Evolutionary conservation across 2,797 vertebrate genomes (phyloP), one percentile per base, ranked within the genome.

Genomic region (Gila robusta): DNA sequence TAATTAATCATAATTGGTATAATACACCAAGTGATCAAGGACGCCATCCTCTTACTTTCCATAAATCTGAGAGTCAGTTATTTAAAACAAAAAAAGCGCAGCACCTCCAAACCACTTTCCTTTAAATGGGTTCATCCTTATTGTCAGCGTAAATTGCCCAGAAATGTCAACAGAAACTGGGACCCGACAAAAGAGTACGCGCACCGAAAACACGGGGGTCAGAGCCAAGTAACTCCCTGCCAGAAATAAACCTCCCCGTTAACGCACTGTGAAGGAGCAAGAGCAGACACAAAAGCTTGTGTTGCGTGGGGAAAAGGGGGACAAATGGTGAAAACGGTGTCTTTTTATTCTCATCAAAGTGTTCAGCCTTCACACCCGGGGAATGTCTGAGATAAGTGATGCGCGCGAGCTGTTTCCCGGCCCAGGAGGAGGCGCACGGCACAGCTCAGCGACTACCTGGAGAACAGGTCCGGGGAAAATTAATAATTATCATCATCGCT

Each of bases 401-500:
- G 94, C 89, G 88, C 44, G 89, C 81, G 89, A 90, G 93, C 86
- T 93, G 93, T 90, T 91, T 86, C 93, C 92, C 90, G 84, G 92
- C 92, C 92, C 90, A 39, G 28, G 92, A 94, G 93, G 92, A 91
- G 47, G 79, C 21, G 76, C 81, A 49, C 32, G 49, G 52, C 85
- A 64, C 67, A 64, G 35, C 73, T 89, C 90, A 93, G 93, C 87
- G 89, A 91, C 92, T 73, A 86, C 84, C 92, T 93, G 88, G 89
- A 92, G 92, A 94, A 91, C 90, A 91, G 64, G 92, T 93, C 91
- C n/a, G 8, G 88, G 94, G 95, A 94, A 97, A 98, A 98, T 98
- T 98, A 98, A 98, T 98, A 98, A 97, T 98, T 96, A 98, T 97
- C 96, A 97, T 96, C 94, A 93, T 93, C 93, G 91, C 95, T 95